Percentiles rank a stretch among this genome's conserved stretches.
phyloP scores from a whole-genome alignment of 2,797 vertebrate species.

The Microtus obscurus region DNA sequence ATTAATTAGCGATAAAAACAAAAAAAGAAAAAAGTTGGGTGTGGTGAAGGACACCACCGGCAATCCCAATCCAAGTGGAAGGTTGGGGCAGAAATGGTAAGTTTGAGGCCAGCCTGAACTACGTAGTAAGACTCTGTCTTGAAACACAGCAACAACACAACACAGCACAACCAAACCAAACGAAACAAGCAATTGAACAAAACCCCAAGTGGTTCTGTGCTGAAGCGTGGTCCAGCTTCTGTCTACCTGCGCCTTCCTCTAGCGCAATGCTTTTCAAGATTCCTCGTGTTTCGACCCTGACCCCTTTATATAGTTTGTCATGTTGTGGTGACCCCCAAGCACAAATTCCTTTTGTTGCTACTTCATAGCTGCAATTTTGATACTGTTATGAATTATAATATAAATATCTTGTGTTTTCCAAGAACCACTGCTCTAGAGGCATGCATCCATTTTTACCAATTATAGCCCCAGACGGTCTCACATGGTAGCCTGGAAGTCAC shows the following conservation, averaged over 20 bases:
- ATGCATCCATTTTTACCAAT: background rate
- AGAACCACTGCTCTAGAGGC: background rate
- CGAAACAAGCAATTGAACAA: background rate
- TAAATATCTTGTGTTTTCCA: background rate
- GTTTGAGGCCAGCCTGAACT: background rate
- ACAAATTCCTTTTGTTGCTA: background rate
- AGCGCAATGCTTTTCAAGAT: background rate
- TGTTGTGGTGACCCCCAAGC: background rate
- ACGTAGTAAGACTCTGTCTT: background rate
- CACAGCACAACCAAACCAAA: background rate
- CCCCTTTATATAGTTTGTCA: background rate
- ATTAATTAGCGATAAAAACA: background rate
- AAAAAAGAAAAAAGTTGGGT: background rate
- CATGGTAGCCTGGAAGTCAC: background rate
- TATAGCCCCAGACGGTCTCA: background rate
- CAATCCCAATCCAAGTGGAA: background rate
- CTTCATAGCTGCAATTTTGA: background rate
- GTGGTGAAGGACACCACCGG: background rate
- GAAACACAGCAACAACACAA: background rate
- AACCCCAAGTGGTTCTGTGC: background rate
- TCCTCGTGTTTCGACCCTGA: background rate
- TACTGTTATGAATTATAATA: background rate
- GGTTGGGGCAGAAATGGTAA: background rate
- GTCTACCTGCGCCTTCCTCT: background rate
- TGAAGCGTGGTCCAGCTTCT: background rate